Evolutionary conservation across 2,888 invertebrate species (phyloP).

Genomic region (Brachyptera putata): DNA sequence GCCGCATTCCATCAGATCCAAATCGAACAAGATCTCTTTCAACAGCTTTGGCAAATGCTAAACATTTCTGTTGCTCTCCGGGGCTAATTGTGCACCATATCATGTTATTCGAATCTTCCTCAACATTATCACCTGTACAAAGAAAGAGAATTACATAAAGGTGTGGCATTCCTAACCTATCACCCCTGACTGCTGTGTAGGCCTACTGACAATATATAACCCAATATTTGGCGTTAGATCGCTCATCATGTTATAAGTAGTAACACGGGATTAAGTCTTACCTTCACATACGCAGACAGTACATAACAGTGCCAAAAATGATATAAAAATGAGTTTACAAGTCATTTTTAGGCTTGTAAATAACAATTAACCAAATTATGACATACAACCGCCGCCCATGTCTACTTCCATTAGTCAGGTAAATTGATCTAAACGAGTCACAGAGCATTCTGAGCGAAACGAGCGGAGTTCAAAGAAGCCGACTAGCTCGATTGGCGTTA

Average conservation of each 20-base stretch:
- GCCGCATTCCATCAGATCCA: conserved; percentile 57
- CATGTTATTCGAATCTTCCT: conserved; percentile 40
- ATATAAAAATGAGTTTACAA: neutral
- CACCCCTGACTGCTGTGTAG: too few species aligned
- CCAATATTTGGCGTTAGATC: neutral
- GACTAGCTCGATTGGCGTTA: too few species aligned
- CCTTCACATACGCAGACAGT: neutral
- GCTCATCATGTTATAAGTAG: too few species aligned
- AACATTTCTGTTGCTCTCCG: conserved; percentile 79
- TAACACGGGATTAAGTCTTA: too few species aligned
- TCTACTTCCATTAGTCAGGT: too few species aligned
- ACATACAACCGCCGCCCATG: conserved; percentile 19
- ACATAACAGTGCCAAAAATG: neutral
- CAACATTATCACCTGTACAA: conserved; percentile 39
- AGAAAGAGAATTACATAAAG: neutral
- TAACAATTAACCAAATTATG: conserved; percentile 18
- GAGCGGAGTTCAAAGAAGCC: too few species aligned
- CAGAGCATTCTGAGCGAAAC: too few species aligned
- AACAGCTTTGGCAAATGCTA: conserved; percentile 64
- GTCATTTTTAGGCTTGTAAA: conserved; percentile 13
- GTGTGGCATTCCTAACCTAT: conserved; percentile 17
- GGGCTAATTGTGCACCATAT: conserved; percentile 82
- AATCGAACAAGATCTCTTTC: conserved; percentile 61
- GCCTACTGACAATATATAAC: neutral
- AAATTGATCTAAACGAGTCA: too few species aligned